Evolutionary conservation across 2,113 vertebrate species (phyloP).

Genomic region (Petaurus breviceps): DNA sequence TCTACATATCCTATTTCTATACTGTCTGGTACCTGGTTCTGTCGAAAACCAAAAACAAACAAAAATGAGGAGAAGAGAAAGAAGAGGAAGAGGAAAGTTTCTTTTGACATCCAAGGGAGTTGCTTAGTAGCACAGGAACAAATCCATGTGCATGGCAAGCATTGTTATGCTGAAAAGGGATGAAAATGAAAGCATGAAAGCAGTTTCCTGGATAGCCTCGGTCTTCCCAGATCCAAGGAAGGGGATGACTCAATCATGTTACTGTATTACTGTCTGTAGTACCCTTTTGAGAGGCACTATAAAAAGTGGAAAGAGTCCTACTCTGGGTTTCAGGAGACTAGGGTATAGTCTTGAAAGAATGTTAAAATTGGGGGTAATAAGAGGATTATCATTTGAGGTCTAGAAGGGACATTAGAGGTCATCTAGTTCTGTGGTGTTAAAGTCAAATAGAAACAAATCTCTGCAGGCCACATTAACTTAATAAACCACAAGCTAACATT

Average conservation of each 20-base stretch:
- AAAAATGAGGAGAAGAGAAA: not conserved
- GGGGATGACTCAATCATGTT: not conserved
- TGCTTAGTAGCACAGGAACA: not conserved
- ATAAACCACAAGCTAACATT: not conserved
- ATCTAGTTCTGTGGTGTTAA: not conserved
- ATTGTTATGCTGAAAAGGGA: not conserved
- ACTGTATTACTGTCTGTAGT: not conserved
- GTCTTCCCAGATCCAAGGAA: not conserved
- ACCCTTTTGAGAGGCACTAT: not conserved
- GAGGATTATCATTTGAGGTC: not conserved
- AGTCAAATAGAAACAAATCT: not conserved
- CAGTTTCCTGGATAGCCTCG: not conserved
- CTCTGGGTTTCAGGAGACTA: not conserved
- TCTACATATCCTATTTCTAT: not conserved
- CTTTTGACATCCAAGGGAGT: not conserved
- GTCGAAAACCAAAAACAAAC: not conserved
- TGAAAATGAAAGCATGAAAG: not conserved
- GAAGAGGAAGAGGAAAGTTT: not conserved
- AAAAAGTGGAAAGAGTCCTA: not conserved
- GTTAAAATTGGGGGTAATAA: not conserved
- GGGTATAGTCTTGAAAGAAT: not conserved
- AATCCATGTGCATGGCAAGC: not conserved
- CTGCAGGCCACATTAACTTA: not conserved
- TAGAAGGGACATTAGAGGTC: not conserved
- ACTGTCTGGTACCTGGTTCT: not conserved